These are phyloP conservation scores for Smutsia gigantea DNA, from an alignment of 2,797 vertebrate species.

Conservation along the genomic window DNA sequence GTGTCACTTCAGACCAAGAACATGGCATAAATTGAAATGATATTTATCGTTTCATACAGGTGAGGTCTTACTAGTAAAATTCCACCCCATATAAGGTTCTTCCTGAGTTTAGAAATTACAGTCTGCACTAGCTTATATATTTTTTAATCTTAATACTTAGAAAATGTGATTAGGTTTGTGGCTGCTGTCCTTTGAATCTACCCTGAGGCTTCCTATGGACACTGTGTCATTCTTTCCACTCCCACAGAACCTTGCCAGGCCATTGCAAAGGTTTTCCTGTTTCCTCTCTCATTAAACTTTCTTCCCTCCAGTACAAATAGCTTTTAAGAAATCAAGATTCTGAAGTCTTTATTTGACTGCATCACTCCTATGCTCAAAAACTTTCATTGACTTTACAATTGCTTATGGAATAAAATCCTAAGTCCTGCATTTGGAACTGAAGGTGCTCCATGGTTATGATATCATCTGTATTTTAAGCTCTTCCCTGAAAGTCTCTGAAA, in stretches of 20 bases:
- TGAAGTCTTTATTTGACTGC: slow-evolving; percentile 4
- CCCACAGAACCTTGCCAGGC: neutral
- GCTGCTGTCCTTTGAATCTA: neutral
- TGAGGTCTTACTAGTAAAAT: slow-evolving; percentile 6
- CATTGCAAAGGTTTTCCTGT: neutral
- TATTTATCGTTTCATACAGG: slow-evolving; percentile 23
- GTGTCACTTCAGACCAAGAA: neutral
- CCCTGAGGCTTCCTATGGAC: neutral
- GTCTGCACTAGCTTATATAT: neutral
- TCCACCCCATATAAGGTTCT: neutral
- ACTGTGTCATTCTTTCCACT: neutral
- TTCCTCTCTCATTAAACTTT: neutral
- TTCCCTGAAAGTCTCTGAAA: neutral
- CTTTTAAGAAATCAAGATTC: slow-evolving; percentile 6
- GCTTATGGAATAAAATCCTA: slow-evolving; percentile 8
- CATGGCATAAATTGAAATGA: neutral
- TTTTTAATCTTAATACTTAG: slow-evolving; percentile 18
- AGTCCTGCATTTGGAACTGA: neutral
- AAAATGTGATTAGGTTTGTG: slow-evolving; percentile 10
- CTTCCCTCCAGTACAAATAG: neutral
- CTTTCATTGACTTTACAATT: neutral
- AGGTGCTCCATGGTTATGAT: neutral
- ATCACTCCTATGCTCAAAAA: neutral
- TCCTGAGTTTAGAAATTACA: neutral
- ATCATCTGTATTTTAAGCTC: neutral